Base-by-base conservation (phyloP, 2,888 invertebrate species). In the Leptarthrus brevirostris region DNA sequence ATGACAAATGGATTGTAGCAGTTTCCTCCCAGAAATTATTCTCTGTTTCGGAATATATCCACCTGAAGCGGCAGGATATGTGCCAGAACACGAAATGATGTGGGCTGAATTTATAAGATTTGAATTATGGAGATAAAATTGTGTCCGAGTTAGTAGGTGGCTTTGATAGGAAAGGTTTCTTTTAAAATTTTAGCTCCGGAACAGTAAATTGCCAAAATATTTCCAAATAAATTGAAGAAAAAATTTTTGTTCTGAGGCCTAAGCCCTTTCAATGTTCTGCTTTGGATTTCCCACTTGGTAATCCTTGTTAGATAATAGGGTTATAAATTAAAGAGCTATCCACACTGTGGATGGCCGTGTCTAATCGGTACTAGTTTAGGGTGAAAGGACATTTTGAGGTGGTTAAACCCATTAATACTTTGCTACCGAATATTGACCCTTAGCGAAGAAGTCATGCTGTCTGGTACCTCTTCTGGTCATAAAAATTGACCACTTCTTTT, bases 341-440 rank as follows among this genome's bases (percentile, higher is more conserved):
- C 24, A 44, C 26, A 10, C 16, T 12, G 4, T 16, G 52, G 34
- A 52, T 16, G 18, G 24, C 69, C 52, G 30, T 69, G 52, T 69
- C 52, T 52, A 69, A 69, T 69, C 18, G 26, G 12, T 12, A 30
- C 52, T 30, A n/a, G 3, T 40, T 24, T 30, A 2, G 18, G 49
- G 10, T 10, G 26, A 26, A 24, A 54, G 14, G 30, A n/a, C 30
- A 26, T 61, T 64, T 47, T 44, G 40, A 56, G 56, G 72, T 72
- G 72, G 72, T 72, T 72, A 72, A 72, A 58, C 56, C 72, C 72
- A 72, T 72, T 72, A 72, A 47, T 56, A 58, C 44, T 72, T 56
- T 56, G 72, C 72, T 72, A 72, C 72, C 56, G 72, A 56, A 56
- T 30, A 69, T 44, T 58, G 72, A 72, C 58, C 72, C 47, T 56